phyloP scores from a whole-genome alignment of 2,797 vertebrate species.

The Myotis daubentonii region DNA sequence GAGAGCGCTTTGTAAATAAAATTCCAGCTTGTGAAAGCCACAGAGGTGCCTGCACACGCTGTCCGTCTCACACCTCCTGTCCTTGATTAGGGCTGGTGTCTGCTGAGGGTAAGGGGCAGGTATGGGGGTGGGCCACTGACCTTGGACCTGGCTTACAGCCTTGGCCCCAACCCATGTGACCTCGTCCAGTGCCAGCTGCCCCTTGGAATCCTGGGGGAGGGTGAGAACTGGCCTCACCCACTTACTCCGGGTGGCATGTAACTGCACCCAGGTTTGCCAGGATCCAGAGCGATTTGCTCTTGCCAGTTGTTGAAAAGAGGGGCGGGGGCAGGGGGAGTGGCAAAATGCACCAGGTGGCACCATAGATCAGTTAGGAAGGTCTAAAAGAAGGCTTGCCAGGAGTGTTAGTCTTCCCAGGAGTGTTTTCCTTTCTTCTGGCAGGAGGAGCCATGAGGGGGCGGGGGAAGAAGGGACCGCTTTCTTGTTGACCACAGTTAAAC shows the following conservation, averaged over 20 bases:
- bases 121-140: neutral
- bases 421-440: conserved; percentile 26
- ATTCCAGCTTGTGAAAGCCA: neutral
- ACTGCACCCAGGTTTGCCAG: conserved; percentile 80
- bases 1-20: neutral
- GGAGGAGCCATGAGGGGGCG: no score
- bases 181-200: conserved; percentile 58
- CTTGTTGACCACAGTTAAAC: neutral
- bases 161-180: conserved; percentile 21
- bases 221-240: conserved; percentile 84
- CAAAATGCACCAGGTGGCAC: conserved; percentile 77
- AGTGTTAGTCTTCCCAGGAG: conserved; percentile 1
- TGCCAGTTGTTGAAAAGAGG: conserved; percentile 87
- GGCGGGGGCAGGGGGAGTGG: conserved; percentile 72
- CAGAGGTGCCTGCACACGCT: neutral
- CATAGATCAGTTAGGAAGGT: conserved; percentile 79
- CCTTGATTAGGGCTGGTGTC: neutral
- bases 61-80: neutral
- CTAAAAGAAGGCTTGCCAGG: conserved; percentile 68
- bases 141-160: neutral
- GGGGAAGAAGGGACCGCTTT: neutral
- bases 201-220: conserved; percentile 69
- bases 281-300: conserved; percentile 86
- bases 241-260: conserved; percentile 83
- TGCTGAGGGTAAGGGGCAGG: neutral